Conservation (phyloP, 64 coral and sea anemone genomes). For the Actinia tenebrosa region DNA sequence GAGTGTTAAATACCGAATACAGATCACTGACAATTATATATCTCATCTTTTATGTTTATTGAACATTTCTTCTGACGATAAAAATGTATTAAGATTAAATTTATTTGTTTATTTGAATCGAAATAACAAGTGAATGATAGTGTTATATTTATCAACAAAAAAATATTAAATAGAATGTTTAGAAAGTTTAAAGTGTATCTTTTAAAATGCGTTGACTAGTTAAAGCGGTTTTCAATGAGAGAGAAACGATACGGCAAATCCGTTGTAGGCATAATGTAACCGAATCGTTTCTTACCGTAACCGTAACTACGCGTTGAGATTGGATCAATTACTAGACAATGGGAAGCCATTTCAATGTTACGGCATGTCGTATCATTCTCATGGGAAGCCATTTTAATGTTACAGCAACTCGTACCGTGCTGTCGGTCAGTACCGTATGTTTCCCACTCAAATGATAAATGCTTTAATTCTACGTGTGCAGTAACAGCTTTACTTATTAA, state of each 20-base stretch:
- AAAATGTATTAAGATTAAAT: neutral
- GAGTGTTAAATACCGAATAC: too few relatives aligned
- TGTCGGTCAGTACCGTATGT: neutral
- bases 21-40: neutral
- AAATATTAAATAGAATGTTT: neutral
- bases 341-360: too few relatives aligned
- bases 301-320: too few relatives aligned
- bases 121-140: neutral
- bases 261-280: too few relatives aligned
- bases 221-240: too few relatives aligned
- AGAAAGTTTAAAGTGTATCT: neutral
- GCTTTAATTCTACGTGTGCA: too few relatives aligned
- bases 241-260: neutral
- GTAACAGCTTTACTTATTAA: neutral
- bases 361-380: too few relatives aligned
- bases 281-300: too few relatives aligned
- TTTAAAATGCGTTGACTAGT: neutral
- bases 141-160: neutral
- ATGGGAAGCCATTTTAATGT: too few relatives aligned
- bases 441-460: neutral
- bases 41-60: neutral
- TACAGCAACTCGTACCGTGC: neutral
- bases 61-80: neutral
- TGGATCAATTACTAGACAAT: too few relatives aligned
- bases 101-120: neutral